Conservation (phyloP, 1,140 invertebrate species). For the Spodoptera litura region DNA sequence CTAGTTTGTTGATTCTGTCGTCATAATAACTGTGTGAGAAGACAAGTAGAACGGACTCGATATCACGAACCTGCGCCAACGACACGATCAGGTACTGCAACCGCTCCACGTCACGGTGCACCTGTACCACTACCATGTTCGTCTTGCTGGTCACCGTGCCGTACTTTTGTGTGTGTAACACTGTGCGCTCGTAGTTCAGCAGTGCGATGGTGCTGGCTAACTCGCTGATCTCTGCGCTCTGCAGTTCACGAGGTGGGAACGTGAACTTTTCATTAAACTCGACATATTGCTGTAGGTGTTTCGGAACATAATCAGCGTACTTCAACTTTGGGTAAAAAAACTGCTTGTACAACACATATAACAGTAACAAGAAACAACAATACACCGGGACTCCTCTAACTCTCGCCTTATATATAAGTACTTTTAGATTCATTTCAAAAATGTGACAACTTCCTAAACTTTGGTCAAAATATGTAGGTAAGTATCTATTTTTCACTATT, state of each 20-base stretch:
- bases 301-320: not conserved
- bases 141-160: slow-evolving; percentile 42
- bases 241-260: slow-evolving; percentile 1
- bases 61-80: slow-evolving; percentile 93
- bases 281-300: slow-evolving; percentile 22
- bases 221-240: not conserved
- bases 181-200: slow-evolving; percentile 47
- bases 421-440: slow-evolving; percentile 45
- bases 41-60: slow-evolving; percentile 94
- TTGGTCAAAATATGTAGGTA: too few species aligned
- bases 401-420: slow-evolving; percentile 17
- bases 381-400: slow-evolving; percentile 31
- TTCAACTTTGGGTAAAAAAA: not conserved
- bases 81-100: slow-evolving; percentile 95
- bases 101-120: slow-evolving; percentile 95
- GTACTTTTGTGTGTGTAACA: slow-evolving; percentile 48
- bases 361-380: slow-evolving; percentile 18
- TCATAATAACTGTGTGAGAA: slow-evolving; percentile 98
- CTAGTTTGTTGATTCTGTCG: slow-evolving; percentile 94
- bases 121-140: slow-evolving; percentile 85
- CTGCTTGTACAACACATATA: not conserved
- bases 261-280: slow-evolving; percentile 15
- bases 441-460: not conserved
- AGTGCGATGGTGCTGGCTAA: slow-evolving; percentile 21
- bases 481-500: too few species aligned